These are phyloP conservation scores for Gopherus evgoodei DNA, from an alignment of 2,113 vertebrate species.

Conservation along the genomic window DNA sequence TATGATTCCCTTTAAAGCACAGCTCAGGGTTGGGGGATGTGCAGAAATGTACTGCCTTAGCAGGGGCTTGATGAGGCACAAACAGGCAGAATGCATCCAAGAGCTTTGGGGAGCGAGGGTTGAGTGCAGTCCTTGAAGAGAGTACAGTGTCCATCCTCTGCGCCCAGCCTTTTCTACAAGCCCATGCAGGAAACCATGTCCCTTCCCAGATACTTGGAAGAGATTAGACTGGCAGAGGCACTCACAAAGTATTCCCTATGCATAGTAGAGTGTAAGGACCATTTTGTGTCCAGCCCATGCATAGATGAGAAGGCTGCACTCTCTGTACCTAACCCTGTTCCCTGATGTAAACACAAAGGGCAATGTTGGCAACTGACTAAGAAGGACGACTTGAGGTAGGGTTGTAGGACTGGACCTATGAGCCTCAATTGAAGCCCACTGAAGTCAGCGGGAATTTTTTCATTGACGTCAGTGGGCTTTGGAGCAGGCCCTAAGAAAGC, in stretches of 20 bases:
- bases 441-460: background rate
- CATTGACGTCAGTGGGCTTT: background rate
- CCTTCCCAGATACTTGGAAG: background rate
- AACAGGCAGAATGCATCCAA: rapidly evolving
- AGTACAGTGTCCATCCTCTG: background rate
- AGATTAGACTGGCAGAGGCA: background rate
- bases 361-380: background rate
- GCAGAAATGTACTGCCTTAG: background rate
- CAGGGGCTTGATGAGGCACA: background rate
- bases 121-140: background rate
- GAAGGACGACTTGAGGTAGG: background rate
- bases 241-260: rapidly evolving
- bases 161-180: background rate
- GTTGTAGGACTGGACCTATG: background rate
- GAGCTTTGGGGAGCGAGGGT: background rate
- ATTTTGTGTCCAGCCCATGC: background rate
- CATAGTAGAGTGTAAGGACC: background rate
- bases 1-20: background rate
- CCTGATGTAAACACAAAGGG: background rate
- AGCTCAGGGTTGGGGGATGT: background rate
- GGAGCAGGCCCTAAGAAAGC: background rate
- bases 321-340: background rate
- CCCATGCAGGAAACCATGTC: background rate
- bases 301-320: rapidly evolving
- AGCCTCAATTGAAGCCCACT: background rate